Evolutionary conservation across 2,888 invertebrate genomes (phyloP).

Genomic region (Bembecia ichneumoniformis): DNA sequence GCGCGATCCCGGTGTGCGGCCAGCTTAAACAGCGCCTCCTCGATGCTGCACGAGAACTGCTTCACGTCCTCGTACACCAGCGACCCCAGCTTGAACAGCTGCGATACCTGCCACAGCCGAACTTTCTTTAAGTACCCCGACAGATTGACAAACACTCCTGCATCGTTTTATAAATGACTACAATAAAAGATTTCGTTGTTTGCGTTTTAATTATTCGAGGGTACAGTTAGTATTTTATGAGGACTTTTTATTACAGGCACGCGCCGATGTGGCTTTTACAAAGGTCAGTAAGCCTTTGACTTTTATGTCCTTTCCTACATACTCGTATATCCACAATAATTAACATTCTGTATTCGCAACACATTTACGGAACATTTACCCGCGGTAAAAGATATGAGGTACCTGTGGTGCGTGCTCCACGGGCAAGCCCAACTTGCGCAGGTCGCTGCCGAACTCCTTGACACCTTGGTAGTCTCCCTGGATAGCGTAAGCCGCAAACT

Average conservation of each 20-base stretch:
- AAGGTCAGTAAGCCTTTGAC: too few relatives aligned
- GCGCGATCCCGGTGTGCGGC: slow-evolving; percentile 90
- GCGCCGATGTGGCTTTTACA: too few relatives aligned
- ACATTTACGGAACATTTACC: not conserved
- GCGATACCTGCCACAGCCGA: slow-evolving; percentile 77
- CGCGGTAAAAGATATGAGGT: slow-evolving; percentile 2
- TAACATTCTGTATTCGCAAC: too few relatives aligned
- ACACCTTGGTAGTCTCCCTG: slow-evolving; percentile 94
- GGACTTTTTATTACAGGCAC: too few relatives aligned
- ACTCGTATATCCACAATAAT: too few relatives aligned
- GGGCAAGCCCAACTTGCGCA: slow-evolving; percentile 93
- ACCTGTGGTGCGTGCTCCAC: slow-evolving; percentile 98
- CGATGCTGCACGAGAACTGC: slow-evolving; percentile 90
- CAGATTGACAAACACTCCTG: too few relatives aligned
- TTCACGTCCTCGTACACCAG: slow-evolving; percentile 91
- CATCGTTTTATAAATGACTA: too few relatives aligned
- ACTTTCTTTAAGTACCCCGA: too few relatives aligned
- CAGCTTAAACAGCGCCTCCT: slow-evolving; percentile 92
- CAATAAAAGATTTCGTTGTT: too few relatives aligned
- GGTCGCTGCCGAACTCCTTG: slow-evolving; percentile 93
- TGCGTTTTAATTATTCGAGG: too few relatives aligned
- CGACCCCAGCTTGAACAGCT: slow-evolving; percentile 95
- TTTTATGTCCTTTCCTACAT: too few relatives aligned
- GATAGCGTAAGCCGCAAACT: slow-evolving; percentile 94
- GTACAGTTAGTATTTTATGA: too few relatives aligned